These are phyloP conservation scores for Tachina grossa DNA, from an alignment of 2,888 invertebrate genomes.

Conservation along the genomic window DNA sequence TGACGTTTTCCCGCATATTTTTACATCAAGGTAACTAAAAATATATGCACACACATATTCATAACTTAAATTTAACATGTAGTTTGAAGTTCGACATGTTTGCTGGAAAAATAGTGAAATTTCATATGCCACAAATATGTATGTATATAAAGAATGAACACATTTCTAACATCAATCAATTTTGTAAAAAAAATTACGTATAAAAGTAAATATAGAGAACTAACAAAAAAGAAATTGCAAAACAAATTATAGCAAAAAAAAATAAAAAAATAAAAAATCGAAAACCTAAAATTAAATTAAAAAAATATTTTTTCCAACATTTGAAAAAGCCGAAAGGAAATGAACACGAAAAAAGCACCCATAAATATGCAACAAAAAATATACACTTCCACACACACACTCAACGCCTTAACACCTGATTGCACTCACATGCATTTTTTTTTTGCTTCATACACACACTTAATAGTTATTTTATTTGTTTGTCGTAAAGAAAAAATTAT, in stretches of 20 bases:
- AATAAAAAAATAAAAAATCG: constrained; percentile 4
- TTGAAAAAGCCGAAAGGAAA: constrained; percentile 16
- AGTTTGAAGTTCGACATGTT: constrained; percentile 40
- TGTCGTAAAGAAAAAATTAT: constrained; percentile 45
- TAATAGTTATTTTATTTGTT: constrained; percentile 46
- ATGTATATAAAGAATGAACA: neutral
- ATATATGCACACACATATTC: neutral
- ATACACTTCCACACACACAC: constrained; percentile 4
- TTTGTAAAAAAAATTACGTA: constrained; percentile 19
- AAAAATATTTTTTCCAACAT: constrained; percentile 29
- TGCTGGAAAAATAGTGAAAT: constrained; percentile 36
- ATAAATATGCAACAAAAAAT: constrained; percentile 37
- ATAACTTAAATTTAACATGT: constrained; percentile 24
- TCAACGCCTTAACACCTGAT: constrained; percentile 71
- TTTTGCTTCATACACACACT: neutral
- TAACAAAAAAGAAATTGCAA: constrained; percentile 38
- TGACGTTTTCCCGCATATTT: constrained; percentile 67
- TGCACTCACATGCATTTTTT: constrained; percentile 65
- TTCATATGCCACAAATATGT: constrained; percentile 23
- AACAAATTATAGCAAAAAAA: constrained; percentile 46
- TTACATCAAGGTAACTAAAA: constrained; percentile 55
- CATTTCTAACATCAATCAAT: constrained; percentile 68
- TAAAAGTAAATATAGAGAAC: constrained; percentile 26
- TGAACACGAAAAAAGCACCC: neutral
- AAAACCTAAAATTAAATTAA: constrained; percentile 62